phyloP scores from a whole-genome alignment of 2,113 vertebrate species.

The Pionites leucogaster region DNA sequence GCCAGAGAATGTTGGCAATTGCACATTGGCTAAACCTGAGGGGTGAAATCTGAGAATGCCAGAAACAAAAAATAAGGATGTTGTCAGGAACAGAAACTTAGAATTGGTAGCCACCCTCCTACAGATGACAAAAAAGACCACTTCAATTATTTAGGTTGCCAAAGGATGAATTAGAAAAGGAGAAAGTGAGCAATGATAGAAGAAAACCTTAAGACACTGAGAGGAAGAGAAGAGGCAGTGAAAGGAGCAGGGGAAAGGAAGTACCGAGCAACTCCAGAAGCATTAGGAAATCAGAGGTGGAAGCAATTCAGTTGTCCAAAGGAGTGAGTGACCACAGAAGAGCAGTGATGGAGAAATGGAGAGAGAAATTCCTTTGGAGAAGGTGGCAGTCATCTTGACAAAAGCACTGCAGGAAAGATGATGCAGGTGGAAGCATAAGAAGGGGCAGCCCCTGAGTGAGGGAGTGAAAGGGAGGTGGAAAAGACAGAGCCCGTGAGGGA shows the following conservation, averaged over 20 bases:
- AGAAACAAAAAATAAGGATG: conserved; percentile 9
- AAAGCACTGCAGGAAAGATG: not conserved
- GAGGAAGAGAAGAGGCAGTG: not conserved
- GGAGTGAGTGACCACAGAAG: not conserved
- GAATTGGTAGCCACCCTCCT: conserved; percentile 1
- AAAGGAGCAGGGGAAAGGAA: not conserved
- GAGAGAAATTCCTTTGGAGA: not conserved
- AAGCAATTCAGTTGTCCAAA: not conserved
- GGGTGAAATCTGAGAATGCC: conserved; percentile 31
- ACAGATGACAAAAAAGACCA: not conserved
- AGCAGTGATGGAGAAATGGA: not conserved
- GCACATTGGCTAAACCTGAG: not conserved
- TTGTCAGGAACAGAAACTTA: conserved; percentile 21
- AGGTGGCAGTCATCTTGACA: fast-evolving
- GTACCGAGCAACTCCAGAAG: not conserved
- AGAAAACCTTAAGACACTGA: not conserved
- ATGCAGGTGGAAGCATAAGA: fast-evolving
- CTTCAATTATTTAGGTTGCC: not conserved
- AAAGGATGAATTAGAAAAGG: not conserved
- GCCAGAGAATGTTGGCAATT: conserved; percentile 48
- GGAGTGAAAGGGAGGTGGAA: not conserved
- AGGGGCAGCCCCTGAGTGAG: not conserved
- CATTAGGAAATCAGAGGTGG: not conserved
- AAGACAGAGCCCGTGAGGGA: not conserved
- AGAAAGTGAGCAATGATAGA: not conserved